Percentiles rank a stretch among this genome's conserved stretches.
Conservation (phyloP, 2,113 vertebrate genomes). For the Rattus rattus region DNA sequence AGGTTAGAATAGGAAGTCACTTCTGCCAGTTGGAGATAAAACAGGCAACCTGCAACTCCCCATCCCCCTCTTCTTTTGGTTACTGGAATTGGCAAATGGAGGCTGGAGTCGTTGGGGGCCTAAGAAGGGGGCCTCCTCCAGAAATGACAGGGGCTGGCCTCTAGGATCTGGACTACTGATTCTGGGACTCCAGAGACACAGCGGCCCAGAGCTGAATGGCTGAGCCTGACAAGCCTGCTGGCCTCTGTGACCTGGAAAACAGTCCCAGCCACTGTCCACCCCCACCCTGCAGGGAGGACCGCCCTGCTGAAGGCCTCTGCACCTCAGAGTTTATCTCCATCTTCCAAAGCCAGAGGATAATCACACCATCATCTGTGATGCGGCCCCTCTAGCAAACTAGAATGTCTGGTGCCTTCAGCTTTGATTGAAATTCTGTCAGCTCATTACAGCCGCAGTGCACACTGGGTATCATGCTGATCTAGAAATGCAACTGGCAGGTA, state of each 20-base stretch:
- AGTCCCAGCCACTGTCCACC: neutral
- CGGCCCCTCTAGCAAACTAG: constrained; percentile 38
- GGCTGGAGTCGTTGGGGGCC: neutral
- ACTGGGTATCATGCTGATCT: constrained; percentile 45
- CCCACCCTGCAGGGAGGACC: neutral
- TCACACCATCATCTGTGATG: constrained; percentile 6
- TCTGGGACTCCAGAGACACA: neutral
- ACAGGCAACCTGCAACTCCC: neutral
- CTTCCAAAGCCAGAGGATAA: constrained; percentile 53
- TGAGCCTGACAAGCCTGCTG: neutral
- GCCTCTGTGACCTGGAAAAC: constrained; percentile 36
- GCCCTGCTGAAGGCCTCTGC: neutral
- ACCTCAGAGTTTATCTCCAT: constrained; percentile 28
- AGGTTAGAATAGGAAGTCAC: neutral
- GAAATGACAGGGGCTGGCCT: neutral
- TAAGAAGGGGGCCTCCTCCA: neutral
- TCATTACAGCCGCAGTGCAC: neutral
- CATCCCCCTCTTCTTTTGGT: neutral
- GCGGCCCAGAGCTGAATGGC: neutral
- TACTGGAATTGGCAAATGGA: neutral
- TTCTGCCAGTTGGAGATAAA: neutral
- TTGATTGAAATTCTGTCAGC: constrained; percentile 65
- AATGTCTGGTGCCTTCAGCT: constrained; percentile 61
- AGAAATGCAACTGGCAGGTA: constrained; percentile 46
- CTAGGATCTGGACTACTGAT: neutral